A percentile compares a stretch with the other conserved stretches of the same genome.
Conservation (phyloP, 2,888 invertebrate genomes). For the Octodonta nipae region DNA sequence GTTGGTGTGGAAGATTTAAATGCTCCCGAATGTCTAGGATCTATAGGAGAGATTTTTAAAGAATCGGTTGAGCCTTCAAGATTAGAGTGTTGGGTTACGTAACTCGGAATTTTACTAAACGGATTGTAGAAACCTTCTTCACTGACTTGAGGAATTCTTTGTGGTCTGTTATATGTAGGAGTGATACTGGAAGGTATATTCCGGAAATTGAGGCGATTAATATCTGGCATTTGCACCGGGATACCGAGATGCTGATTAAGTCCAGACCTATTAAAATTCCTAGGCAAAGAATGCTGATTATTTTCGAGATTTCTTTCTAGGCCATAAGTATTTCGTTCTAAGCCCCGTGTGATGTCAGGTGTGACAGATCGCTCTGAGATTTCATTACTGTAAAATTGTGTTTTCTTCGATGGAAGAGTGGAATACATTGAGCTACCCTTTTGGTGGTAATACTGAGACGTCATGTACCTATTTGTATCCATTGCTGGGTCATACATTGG, state of each 20-base stretch:
- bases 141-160: constrained; percentile 10
- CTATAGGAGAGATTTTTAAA: constrained; percentile 53
- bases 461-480: constrained; percentile 16
- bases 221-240: constrained; percentile 25
- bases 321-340: constrained; percentile 20
- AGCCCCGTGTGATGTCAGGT: constrained; percentile 40
- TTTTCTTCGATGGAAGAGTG: constrained; percentile 37
- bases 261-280: constrained; percentile 14
- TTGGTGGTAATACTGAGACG: constrained; percentile 20
- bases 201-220: constrained; percentile 24
- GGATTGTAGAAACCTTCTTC: no score
- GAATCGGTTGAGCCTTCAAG: constrained; percentile 30
- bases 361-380: constrained; percentile 38
- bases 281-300: constrained; percentile 8
- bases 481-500: constrained; percentile 13
- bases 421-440: constrained; percentile 24
- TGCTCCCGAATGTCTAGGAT: constrained; percentile 45
- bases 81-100: constrained; percentile 3
- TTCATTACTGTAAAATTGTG: constrained; percentile 31
- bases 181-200: constrained; percentile 15
- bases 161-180: no score
- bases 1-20: constrained; percentile 60
- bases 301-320: constrained; percentile 8
- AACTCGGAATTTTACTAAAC: constrained; percentile 8
- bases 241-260: constrained; percentile 26